phyloP scores from a whole-genome alignment of 2,113 vertebrate species.

The Narcine bancroftii region DNA sequence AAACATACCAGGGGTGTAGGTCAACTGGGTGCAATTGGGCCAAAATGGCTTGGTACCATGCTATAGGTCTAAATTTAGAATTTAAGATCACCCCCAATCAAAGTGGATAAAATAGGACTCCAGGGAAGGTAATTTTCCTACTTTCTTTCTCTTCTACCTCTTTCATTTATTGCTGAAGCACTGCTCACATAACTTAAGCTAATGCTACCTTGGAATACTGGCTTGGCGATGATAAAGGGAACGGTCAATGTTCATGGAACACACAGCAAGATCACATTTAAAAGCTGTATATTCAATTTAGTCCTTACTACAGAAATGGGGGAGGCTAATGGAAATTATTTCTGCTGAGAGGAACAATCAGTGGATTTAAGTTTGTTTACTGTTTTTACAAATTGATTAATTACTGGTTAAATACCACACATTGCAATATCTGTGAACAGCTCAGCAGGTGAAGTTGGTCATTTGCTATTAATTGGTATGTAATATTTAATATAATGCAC shows the following conservation, averaged over 20 bases:
- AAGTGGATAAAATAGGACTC: background rate
- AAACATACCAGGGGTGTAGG: too few relatives aligned
- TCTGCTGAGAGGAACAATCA: background rate
- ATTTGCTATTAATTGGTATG: background rate
- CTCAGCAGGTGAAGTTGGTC: background rate
- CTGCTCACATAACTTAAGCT: background rate
- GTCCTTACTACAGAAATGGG: background rate
- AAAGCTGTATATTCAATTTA: background rate
- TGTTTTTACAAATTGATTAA: background rate
- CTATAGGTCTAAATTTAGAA: too few relatives aligned
- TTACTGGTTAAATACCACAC: background rate
- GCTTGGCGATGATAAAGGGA: background rate
- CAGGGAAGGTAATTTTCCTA: background rate
- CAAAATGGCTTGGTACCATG: too few relatives aligned
- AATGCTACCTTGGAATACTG: background rate
- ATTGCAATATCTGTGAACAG: background rate
- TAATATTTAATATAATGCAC: background rate
- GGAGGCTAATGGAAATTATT: background rate
- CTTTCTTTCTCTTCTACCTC: background rate
- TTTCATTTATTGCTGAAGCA: background rate
- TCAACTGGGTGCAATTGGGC: too few relatives aligned
- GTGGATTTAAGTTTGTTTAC: background rate
- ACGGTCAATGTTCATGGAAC: too few relatives aligned
- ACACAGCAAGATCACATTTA: too few relatives aligned
- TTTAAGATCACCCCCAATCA: background rate